Evolutionary conservation across 2,113 vertebrate genomes (phyloP).

Genomic region (Poeciliopsis occidentalis): DNA sequence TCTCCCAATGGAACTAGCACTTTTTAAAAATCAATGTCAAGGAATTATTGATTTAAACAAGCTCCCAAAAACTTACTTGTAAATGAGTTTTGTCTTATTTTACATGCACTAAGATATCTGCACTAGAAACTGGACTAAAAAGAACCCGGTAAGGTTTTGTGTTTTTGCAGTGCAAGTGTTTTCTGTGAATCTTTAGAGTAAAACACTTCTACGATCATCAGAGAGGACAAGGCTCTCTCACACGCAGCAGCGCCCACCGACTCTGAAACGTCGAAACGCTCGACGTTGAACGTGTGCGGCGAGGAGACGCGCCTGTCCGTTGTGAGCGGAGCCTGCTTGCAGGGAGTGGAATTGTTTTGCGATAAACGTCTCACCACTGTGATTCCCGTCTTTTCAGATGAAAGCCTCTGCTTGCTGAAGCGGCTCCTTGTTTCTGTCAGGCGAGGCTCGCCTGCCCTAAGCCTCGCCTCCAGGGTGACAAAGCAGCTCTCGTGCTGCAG

Average conservation of each 20-base stretch:
- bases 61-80: too few relatives aligned
- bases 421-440: neutral
- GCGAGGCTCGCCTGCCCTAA: conserved; percentile 3
- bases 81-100: too few relatives aligned
- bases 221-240: neutral
- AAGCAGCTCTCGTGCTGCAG: neutral
- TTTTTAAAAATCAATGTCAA: too few relatives aligned
- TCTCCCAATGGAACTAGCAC: too few relatives aligned
- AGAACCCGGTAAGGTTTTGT: too few relatives aligned
- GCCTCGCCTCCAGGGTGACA: conserved; percentile 7
- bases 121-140: too few relatives aligned
- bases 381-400: conserved; percentile 3
- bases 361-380: conserved; percentile 19
- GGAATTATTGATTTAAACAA: too few relatives aligned
- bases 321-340: neutral
- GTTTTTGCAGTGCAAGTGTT: neutral
- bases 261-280: neutral
- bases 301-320: neutral
- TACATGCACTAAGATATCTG: too few relatives aligned
- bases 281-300: neutral
- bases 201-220: conserved; percentile 21
- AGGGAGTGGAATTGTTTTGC: neutral
- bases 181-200: conserved; percentile 31
- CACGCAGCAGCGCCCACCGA: neutral
- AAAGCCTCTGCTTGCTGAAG: conserved; percentile 1